Base-by-base conservation (phyloP, 2,888 invertebrate species). In the Phalera bucephala region DNA sequence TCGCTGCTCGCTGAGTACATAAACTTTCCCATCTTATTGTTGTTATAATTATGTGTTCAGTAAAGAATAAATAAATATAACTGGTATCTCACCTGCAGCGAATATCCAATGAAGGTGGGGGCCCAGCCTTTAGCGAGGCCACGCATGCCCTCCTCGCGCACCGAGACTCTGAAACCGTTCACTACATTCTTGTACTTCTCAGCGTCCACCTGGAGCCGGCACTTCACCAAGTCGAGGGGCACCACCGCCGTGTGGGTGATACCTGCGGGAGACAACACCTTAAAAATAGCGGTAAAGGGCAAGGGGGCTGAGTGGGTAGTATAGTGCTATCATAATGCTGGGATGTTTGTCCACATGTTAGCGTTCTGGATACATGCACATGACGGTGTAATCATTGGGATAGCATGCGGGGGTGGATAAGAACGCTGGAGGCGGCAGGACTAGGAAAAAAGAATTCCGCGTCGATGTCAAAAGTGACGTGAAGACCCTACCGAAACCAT, bases 71-170 rank as follows among this genome's bases (percentile, higher is more conserved):
- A n/a, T n/a, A n/a, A n/a, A n/a, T n/a, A n/a, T n/a, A n/a, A n/a
- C n/a, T n/a, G n/a, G n/a, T n/a, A n/a, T n/a, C n/a, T n/a, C n/a
- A 91, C 91, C 87, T 97, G 98, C 68, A 95, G 91, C 3, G 98
- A 99, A 86, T 99, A 99, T 22, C 99, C 99, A 63, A 99, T 93
- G 82, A 96, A 94, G 20, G 99, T 99, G 33, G 99, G 99, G 1
- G 99, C 98, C 99, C 99, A 99, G 38, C 99, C 99, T 81, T 94
- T 96, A 30, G 92, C 97, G 41, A 99, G 91, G 10, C 97, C 97
- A 14, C 93, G 91, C 35, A 93, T 69, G 52, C 98, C 97, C 76
- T 96, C 98, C 85, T 99, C 99, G 31, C 91, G 91, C 8, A 98
- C 70, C 1, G 98, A 96, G 10, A 96, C 92, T 74, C 87, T 93